Conservation (phyloP, 1,140 invertebrate genomes). For the Drosophila leontia region DNA sequence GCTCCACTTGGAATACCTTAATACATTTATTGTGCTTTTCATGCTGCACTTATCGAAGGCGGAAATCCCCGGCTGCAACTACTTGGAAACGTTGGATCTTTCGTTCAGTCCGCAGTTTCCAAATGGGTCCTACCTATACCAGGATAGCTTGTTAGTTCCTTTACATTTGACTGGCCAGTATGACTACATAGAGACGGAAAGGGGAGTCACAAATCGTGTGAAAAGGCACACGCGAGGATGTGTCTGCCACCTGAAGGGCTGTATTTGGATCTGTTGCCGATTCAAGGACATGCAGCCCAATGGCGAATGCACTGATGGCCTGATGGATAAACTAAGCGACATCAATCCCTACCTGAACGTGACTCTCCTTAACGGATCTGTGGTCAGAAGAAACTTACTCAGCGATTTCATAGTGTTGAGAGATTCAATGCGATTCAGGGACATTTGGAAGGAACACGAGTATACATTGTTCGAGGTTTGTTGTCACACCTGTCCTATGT, state of each 20-base stretch:
- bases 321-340: neutral
- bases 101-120: neutral
- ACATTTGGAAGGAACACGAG: neutral
- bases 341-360: slow-evolving; percentile 1
- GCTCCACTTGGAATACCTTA: neutral
- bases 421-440: neutral
- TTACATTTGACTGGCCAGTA: neutral
- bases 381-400: neutral
- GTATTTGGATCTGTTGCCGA: neutral
- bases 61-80: neutral
- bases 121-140: neutral
- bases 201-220: neutral
- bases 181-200: neutral
- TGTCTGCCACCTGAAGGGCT: neutral
- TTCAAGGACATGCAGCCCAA: neutral
- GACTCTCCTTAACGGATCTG: neutral
- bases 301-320: neutral
- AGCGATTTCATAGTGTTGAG: neutral
- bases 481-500: neutral
- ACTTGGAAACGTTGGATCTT: neutral
- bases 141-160: neutral
- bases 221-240: neutral
- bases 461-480: slow-evolving; percentile 1
- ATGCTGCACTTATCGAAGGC: neutral
- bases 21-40: neutral